These are phyloP conservation scores for Lathronympha strigana DNA, from an alignment of 2,888 invertebrate species.

Conservation along the genomic window DNA sequence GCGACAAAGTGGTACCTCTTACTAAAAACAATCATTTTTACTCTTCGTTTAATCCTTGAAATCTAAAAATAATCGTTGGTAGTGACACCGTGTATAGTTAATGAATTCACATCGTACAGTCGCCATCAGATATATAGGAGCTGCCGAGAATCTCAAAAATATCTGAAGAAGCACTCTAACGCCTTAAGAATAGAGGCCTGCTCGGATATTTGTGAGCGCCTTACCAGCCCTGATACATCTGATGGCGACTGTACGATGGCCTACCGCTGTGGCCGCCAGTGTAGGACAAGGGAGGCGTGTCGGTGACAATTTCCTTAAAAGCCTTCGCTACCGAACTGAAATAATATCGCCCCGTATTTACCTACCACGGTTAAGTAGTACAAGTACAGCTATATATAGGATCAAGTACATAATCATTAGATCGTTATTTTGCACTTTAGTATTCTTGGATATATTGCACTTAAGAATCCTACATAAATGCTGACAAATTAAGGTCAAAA, in stretches of 20 bases:
- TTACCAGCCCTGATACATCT: no score
- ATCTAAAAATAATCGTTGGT: no score
- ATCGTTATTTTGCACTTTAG: constrained; percentile 5
- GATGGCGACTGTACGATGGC: no score
- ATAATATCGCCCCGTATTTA: constrained; percentile 27
- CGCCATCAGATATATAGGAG: no score
- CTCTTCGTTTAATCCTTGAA: no score
- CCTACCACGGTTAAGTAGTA: constrained; percentile 7
- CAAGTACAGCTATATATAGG: constrained; percentile 2
- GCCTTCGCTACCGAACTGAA: constrained; percentile 42
- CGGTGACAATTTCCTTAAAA: constrained; percentile 56
- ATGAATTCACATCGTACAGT: not conserved
- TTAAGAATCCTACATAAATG: not conserved
- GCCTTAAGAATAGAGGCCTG: no score
- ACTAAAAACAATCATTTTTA: no score
- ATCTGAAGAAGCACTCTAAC: no score
- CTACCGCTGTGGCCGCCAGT: constrained; percentile 41
- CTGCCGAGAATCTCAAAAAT: no score
- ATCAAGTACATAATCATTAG: constrained; percentile 2
- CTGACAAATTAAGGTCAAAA: not conserved
- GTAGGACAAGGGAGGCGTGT: constrained; percentile 45
- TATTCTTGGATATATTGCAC: not conserved
- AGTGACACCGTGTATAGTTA: no score
- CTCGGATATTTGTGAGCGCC: no score
- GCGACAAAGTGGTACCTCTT: no score